These are phyloP conservation scores for Caenorhabditis sp. DNA, from an alignment of 2,888 invertebrate species.

Conservation along the genomic window DNA sequence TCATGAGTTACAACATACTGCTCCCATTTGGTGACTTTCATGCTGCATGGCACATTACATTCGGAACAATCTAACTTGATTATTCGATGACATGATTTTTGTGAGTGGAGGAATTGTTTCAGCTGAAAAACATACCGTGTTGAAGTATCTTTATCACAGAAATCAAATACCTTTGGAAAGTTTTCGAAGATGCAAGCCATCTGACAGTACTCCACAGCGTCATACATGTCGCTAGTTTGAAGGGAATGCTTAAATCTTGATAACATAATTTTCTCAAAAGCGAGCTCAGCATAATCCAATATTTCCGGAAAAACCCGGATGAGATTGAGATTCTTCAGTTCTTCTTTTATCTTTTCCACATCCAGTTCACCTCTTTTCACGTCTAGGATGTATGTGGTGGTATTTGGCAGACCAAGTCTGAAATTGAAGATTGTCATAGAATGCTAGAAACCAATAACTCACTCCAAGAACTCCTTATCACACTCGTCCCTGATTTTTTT, in stretches of 20 bases:
- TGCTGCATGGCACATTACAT: background rate
- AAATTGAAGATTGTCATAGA: background rate
- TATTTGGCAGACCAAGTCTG: background rate
- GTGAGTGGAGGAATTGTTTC: slow-evolving; percentile 6
- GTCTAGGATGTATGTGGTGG: background rate
- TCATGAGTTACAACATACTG: background rate
- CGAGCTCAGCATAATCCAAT: background rate
- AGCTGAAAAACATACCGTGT: slow-evolving; percentile 3
- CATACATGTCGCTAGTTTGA: slow-evolving; percentile 35
- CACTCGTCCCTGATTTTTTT: background rate
- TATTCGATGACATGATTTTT: slow-evolving; percentile 5
- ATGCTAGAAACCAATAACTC: too few relatives aligned
- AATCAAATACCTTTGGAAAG: slow-evolving; percentile 12
- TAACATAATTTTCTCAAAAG: background rate
- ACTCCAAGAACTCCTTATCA: background rate
- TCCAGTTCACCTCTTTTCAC: background rate
- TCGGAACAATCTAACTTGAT: background rate
- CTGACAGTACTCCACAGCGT: slow-evolving; percentile 35
- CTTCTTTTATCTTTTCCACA: background rate
- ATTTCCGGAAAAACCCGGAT: background rate
- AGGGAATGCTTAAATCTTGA: slow-evolving; percentile 1
- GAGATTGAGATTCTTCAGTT: slow-evolving; percentile 3
- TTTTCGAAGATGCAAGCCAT: slow-evolving; percentile 9
- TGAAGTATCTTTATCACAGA: background rate
- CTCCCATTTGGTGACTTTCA: background rate